These are phyloP conservation scores for Progne subis DNA, from an alignment of 2,113 vertebrate species.

Conservation along the genomic window DNA sequence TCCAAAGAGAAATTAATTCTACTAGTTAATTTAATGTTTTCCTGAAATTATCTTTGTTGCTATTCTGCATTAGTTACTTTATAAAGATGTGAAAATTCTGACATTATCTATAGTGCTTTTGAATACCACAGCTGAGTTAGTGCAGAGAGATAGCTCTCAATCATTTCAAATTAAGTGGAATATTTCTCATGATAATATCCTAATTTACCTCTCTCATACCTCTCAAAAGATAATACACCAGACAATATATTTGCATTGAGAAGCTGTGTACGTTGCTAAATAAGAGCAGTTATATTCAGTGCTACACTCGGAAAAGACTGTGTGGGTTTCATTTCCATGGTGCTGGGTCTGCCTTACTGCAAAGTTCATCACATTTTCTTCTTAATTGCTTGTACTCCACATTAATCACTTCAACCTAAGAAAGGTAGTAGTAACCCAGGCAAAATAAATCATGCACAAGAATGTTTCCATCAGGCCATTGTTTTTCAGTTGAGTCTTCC, in stretches of 20 bases:
- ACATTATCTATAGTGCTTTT: conserved; percentile 10
- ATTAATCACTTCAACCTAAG: background rate
- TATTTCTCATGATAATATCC: conserved; percentile 57
- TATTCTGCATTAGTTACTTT: conserved; percentile 37
- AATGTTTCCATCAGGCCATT: background rate
- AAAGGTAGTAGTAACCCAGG: background rate
- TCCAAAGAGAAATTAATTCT: conserved; percentile 49
- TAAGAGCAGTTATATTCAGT: background rate
- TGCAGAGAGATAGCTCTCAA: conserved; percentile 34
- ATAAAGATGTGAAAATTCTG: conserved; percentile 28
- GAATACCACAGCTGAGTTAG: conserved; percentile 30
- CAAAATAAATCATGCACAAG: background rate
- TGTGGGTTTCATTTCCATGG: background rate
- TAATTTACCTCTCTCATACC: conserved; percentile 42
- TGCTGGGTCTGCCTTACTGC: background rate
- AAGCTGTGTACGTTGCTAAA: background rate
- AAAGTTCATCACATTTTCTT: background rate
- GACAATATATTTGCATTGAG: conserved; percentile 27
- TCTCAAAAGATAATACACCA: conserved; percentile 50
- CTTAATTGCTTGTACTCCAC: background rate
- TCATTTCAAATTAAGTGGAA: conserved; percentile 50
- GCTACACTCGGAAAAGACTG: background rate
- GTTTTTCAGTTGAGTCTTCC: background rate
- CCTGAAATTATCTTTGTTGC: conserved; percentile 48
- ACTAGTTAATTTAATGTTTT: conserved; percentile 55